Percentiles rank a stretch among this genome's conserved stretches.
Conservation (phyloP, 2,797 vertebrate species). For the Siniperca obscura region DNA sequence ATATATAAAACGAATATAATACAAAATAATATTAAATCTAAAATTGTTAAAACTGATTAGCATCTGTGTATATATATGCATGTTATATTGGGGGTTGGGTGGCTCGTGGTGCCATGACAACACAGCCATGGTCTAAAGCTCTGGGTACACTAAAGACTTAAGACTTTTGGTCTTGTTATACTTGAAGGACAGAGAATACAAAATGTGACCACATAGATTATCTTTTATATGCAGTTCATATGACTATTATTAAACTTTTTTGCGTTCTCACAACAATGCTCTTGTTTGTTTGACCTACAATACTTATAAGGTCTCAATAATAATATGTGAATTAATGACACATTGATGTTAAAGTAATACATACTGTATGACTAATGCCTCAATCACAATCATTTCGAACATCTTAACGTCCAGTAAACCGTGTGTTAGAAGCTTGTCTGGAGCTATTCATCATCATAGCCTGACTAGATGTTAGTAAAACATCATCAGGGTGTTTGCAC, state of each 20-base stretch:
- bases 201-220: not conserved
- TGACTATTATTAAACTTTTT: not conserved
- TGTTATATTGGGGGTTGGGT: no score
- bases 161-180: no score
- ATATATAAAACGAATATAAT: no score
- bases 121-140: no score
- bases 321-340: not conserved
- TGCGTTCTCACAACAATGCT: not conserved
- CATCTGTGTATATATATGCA: no score
- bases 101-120: no score
- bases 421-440: not conserved
- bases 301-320: not conserved
- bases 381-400: not conserved
- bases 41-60: no score
- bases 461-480: not conserved
- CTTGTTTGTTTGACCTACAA: not conserved
- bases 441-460: not conserved
- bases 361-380: not conserved
- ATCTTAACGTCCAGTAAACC: not conserved
- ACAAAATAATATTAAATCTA: no score
- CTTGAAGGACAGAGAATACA: no score
- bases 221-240: not conserved
- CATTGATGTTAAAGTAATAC: not conserved
- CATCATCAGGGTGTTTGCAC: slow-evolving; percentile 5
- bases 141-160: no score